Evolutionary conservation across 2,797 vertebrate genomes (phyloP).

Genomic region (Clarias platycephalus): DNA sequence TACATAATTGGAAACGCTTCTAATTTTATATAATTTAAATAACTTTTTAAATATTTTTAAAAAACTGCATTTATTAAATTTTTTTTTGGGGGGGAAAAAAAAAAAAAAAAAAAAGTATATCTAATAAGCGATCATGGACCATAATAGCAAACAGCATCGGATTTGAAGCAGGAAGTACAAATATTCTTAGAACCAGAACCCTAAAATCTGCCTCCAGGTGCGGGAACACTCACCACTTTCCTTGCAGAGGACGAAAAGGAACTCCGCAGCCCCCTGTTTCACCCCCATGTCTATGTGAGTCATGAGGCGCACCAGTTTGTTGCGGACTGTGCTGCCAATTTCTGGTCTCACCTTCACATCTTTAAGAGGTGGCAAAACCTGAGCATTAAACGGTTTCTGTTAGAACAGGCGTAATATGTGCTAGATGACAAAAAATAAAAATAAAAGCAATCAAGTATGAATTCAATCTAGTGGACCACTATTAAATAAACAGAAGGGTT

Average conservation of each 20-base stretch:
- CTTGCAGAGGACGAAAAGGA: conserved; percentile 98
- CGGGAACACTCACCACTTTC: conserved; percentile 83
- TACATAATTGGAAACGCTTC: background rate
- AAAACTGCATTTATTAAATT: background rate
- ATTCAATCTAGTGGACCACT: background rate
- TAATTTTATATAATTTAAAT: background rate
- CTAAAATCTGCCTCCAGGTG: background rate
- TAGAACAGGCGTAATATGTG: background rate
- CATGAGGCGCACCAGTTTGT: conserved; percentile 98
- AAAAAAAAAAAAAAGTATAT: background rate
- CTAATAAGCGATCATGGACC: background rate
- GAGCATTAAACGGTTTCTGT: background rate
- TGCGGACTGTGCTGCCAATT: conserved; percentile 88
- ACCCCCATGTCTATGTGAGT: conserved; percentile 96
- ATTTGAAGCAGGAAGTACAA: background rate
- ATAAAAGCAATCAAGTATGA: background rate
- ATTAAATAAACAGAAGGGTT: background rate
- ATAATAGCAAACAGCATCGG: background rate
- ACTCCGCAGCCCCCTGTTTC: conserved; percentile 95
- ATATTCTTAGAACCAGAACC: background rate
- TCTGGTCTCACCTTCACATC: conserved; percentile 94
- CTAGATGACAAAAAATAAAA: background rate
- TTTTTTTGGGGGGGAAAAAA: background rate
- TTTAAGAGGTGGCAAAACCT: conserved; percentile 94
- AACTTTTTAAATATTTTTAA: background rate